Evolutionary conservation across 2,113 vertebrate species (phyloP), one percentile per base, ranked within the genome.

Genomic region (Drymodes brunneopygia): DNA sequence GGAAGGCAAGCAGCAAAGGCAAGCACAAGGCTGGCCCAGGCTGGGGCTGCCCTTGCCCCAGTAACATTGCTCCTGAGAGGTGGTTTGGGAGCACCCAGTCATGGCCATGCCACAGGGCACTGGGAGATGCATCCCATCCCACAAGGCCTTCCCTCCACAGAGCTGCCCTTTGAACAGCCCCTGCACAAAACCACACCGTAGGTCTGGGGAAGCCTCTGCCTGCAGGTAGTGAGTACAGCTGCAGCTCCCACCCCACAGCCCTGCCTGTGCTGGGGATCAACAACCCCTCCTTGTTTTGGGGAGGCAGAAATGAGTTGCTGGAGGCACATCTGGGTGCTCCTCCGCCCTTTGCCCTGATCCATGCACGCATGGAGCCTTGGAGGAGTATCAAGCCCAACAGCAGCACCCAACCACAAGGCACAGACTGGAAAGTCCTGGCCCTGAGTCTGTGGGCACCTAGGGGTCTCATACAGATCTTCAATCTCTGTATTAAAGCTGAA

Each of bases 61-160:
- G 25, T 38, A 48, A 45, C 2, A 2, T 12, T 4, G 0, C 27
- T 73, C 25, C 36, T 0, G 0, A 54, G 35, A 33, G 4, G 15
- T 33, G 18, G 21, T 33, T 12, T 66, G 38, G 69, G 35, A 47
- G 47, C 53, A 81, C 8, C 16, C 35, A 45, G 29, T 14, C 51
- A 33, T 0, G 11, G 77, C 72, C 19, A 12, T 50, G 58, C 47
- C 56, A 60, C 21, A 12, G 64, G 28, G 33, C 3, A 20, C 11
- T 36, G 66, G 23, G 78, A 64, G 36, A 44, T 56, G 44, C 62
- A 81, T 20, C 42, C 57, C 79, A 90, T 23, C 60, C 25, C 66
- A 17, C 2, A 3, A n/a, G 54, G 36, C 36, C 38, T 73, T 77
- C 27, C 44, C 23, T 70, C 36, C 31, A 20, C 0, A 0, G 36